These are phyloP conservation scores for Mamestra brassicae DNA, from an alignment of 2,888 invertebrate genomes.

Conservation along the genomic window DNA sequence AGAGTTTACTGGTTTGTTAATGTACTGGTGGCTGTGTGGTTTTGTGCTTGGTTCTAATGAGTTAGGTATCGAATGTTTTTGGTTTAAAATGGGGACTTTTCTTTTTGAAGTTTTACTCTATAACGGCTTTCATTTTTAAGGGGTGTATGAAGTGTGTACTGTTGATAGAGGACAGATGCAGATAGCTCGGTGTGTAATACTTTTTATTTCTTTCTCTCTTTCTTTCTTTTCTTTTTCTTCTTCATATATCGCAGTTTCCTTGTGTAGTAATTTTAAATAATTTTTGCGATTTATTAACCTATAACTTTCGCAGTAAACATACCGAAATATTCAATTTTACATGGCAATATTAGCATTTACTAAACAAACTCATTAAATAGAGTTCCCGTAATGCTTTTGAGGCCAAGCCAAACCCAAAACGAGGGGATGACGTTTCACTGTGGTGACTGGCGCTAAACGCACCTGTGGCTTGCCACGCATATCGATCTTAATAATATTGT, in stretches of 20 bases:
- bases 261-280: background rate
- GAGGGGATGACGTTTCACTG: constrained; percentile 6
- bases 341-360: background rate
- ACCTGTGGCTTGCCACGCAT: constrained; percentile 63
- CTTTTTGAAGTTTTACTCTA: background rate
- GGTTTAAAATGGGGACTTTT: background rate
- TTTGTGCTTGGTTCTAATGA: background rate
- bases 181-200: too few species aligned
- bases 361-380: constrained; percentile 41
- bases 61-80: background rate
- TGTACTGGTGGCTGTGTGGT: background rate
- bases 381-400: constrained; percentile 37
- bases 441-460: constrained; percentile 21
- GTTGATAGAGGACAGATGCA: too few species aligned
- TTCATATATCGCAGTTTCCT: too few species aligned
- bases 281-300: background rate
- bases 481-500: constrained; percentile 62
- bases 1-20: background rate
- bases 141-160: too few species aligned
- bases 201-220: too few species aligned
- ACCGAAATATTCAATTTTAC: too few species aligned
- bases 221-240: too few species aligned
- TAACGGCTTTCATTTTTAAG: too few species aligned
- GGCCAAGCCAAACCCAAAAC: constrained; percentile 47
- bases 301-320: background rate